Evolutionary conservation across 2,797 vertebrate species (phyloP), one percentile per base, ranked within the genome.

Genomic region (Hydrophis major): DNA sequence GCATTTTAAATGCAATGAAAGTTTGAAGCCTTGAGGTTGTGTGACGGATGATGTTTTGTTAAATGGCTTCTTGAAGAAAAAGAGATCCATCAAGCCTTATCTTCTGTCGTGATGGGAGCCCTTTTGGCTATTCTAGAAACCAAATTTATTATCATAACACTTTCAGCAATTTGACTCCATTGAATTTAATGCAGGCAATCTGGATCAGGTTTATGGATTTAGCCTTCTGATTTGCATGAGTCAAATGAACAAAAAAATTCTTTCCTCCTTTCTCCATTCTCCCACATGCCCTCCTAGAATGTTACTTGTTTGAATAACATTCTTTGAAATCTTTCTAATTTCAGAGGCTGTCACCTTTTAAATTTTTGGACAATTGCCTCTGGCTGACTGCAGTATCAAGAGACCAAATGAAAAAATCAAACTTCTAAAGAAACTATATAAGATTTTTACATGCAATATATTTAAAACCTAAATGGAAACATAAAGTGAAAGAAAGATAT

Each of bases 361-460:
- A 92, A 93, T 87, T 7, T 93, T 95, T 91, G 86, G 32, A 95
- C 93, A 32, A 63, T 94, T 66, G 5, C 20, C 13, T 0, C 0
- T 89, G 92, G 90, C 83, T 92, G 61, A 94, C 94, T 96, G 94
- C 94, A 69, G 37, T 94, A 91, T 94, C 86, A 94, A 89, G 78
- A 93, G 63, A 25, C 22, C 53, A 90, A 95, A 95, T 61, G 69
- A 0, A 92, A 86, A 83, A 94, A 94, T 90, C 55, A 90, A 4
- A 37, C 86, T 47, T 91, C 90, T 92, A 91, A 95, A 92, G 12
- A 89, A 91, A 95, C 89, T 87, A 28, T 88, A 10, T 66, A 53
- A 78, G n/a, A 88, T 18, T 88, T 63, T 57, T n/a, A 86, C 18
- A 63, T 63, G 86, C 53, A 55, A 53, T 55, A 83, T 88, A 87